Evolutionary conservation across 2,888 invertebrate species (phyloP).

Genomic region (Epirrita christyi): DNA sequence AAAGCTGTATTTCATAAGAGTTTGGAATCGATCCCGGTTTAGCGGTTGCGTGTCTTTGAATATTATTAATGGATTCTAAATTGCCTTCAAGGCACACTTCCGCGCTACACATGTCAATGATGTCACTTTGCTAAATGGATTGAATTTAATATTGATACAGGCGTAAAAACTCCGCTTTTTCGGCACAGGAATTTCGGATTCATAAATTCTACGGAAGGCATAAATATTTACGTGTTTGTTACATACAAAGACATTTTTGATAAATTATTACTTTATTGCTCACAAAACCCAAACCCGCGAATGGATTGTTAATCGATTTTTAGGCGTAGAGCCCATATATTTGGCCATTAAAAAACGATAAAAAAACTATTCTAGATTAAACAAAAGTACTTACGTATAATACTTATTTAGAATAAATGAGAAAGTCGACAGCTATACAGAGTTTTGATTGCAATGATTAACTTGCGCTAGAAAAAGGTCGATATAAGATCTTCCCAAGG

Average conservation of each 20-base stretch:
- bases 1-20: background rate
- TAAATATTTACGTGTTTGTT: constrained; percentile 13
- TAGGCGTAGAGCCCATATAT: too few species aligned
- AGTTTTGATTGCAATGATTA: too few species aligned
- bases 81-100: constrained; percentile 70
- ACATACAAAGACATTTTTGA: constrained; percentile 6
- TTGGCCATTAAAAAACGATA: too few species aligned
- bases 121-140: constrained; percentile 59
- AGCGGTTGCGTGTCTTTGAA: constrained; percentile 58
- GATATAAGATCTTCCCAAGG: too few species aligned
- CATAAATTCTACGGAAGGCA: constrained; percentile 21
- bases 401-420: too few species aligned
- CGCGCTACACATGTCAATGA: constrained; percentile 54
- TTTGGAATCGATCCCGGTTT: constrained; percentile 20
- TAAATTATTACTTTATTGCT: background rate
- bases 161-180: constrained; percentile 26
- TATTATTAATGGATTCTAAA: constrained; percentile 75
- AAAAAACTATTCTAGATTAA: too few species aligned
- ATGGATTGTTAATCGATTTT: too few species aligned
- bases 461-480: too few species aligned
- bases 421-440: too few species aligned
- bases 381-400: too few species aligned
- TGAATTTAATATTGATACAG: constrained; percentile 51
- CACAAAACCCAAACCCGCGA: too few species aligned
- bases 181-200: constrained; percentile 15